Percentiles rank a stretch among this genome's conserved stretches.
phyloP scores from a whole-genome alignment of 2,888 invertebrate species.

The Luperina nickerlii region DNA sequence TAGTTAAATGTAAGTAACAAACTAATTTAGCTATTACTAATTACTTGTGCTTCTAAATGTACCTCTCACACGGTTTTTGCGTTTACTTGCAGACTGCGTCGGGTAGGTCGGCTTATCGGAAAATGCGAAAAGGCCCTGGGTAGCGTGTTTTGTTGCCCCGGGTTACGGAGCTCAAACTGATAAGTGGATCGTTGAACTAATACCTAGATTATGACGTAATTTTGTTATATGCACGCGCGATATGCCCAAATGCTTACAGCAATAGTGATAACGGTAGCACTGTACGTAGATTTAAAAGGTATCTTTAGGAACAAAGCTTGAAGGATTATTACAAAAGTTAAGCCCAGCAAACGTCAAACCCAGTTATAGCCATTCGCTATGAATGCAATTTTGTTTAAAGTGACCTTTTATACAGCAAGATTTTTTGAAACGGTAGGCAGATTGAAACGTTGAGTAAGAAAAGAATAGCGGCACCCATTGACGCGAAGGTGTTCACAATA shows the following conservation, averaged over 20 bases:
- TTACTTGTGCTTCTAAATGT: constrained; percentile 1
- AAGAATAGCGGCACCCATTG: constrained; percentile 8
- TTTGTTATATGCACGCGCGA: constrained; percentile 64
- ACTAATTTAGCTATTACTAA: neutral
- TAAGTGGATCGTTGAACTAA: constrained; percentile 70
- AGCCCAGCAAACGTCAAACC: constrained; percentile 6
- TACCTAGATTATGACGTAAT: constrained; percentile 69
- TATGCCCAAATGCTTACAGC: constrained; percentile 53
- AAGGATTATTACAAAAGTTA: neutral
- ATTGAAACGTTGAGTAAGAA: neutral
- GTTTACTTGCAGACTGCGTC: constrained; percentile 8
- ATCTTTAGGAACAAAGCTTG: constrained; percentile 3
- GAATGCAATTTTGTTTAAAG: neutral
- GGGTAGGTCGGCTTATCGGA: constrained; percentile 50
- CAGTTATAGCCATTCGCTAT: neutral
- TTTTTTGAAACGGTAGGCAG: neutral
- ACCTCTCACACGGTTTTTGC: constrained; percentile 1
- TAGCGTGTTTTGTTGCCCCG: constrained; percentile 65
- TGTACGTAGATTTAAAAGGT: constrained; percentile 9
- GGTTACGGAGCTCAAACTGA: constrained; percentile 74
- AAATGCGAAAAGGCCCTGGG: constrained; percentile 47
- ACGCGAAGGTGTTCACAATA: constrained; percentile 16
- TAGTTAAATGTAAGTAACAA: neutral
- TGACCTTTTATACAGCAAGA: neutral
- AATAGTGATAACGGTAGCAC: constrained; percentile 34